These are phyloP conservation scores for Homarus gammarus DNA, from an alignment of 2,888 invertebrate genomes.

Conservation along the genomic window DNA sequence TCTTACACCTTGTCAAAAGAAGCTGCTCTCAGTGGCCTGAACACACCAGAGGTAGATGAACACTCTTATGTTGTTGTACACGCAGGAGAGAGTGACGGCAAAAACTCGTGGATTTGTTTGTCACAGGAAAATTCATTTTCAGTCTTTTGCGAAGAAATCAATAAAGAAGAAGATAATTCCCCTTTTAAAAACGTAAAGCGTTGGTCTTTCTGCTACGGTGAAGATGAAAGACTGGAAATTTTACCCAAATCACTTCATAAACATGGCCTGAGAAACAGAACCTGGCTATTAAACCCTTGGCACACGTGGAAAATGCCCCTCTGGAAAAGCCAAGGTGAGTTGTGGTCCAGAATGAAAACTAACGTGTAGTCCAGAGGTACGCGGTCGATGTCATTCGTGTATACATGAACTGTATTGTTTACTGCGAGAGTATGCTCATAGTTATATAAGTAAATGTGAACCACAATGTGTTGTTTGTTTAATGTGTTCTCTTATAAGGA, in stretches of 20 bases:
- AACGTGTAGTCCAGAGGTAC: background rate
- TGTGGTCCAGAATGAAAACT: background rate
- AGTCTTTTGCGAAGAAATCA: background rate
- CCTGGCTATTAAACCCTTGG: background rate
- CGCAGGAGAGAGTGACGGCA: background rate
- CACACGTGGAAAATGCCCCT: constrained; percentile 12
- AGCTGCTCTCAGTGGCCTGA: background rate
- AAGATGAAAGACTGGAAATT: constrained; percentile 29
- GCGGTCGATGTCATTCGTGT: background rate
- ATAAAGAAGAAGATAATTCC: background rate
- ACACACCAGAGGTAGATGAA: background rate
- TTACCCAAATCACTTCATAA: constrained; percentile 1
- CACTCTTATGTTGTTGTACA: background rate
- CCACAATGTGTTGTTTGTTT: too few relatives aligned
- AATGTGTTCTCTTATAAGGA: too few relatives aligned
- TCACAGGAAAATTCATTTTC: background rate
- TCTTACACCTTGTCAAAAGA: background rate
- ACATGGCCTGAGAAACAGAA: background rate
- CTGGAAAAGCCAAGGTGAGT: constrained; percentile 23
- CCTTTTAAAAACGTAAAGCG: constrained; percentile 14
- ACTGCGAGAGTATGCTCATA: too few relatives aligned
- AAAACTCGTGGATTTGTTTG: background rate
- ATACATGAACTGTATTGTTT: background rate
- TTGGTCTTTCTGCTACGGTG: constrained; percentile 45
- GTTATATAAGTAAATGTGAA: too few relatives aligned